These are phyloP conservation scores for Heterotilapia buettikoferi DNA, from an alignment of 2,113 vertebrate genomes.

Conservation along the genomic window DNA sequence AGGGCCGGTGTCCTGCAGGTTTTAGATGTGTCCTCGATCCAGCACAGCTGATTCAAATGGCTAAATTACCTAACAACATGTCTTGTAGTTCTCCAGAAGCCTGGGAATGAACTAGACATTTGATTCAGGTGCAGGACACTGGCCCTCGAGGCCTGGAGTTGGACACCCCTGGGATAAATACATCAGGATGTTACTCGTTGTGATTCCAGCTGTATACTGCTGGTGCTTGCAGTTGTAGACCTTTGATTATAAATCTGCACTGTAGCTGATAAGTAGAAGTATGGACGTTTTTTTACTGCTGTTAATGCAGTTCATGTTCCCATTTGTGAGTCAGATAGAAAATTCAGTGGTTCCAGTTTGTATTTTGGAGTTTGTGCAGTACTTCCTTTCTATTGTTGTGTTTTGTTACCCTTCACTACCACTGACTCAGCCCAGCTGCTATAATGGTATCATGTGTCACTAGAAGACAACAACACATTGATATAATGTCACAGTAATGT, in stretches of 20 bases:
- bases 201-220: background rate
- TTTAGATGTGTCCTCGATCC: background rate
- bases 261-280: background rate
- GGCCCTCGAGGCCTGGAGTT: background rate
- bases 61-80: background rate
- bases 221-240: background rate
- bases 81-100: background rate
- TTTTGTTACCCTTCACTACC: background rate
- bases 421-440: background rate
- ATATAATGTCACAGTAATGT: background rate
- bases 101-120: background rate
- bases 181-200: accelerated
- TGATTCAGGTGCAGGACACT: background rate
- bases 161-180: no score
- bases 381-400: background rate
- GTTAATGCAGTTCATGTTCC: background rate
- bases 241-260: background rate
- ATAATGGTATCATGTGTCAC: background rate
- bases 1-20: background rate
- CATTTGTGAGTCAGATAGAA: background rate
- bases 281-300: background rate
- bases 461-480: background rate
- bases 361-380: background rate
- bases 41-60: background rate
- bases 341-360: background rate